Evolutionary conservation across 2,797 vertebrate species (phyloP), one percentile per base, ranked within the genome.

Genomic region (Hippoglossus hippoglossus): DNA sequence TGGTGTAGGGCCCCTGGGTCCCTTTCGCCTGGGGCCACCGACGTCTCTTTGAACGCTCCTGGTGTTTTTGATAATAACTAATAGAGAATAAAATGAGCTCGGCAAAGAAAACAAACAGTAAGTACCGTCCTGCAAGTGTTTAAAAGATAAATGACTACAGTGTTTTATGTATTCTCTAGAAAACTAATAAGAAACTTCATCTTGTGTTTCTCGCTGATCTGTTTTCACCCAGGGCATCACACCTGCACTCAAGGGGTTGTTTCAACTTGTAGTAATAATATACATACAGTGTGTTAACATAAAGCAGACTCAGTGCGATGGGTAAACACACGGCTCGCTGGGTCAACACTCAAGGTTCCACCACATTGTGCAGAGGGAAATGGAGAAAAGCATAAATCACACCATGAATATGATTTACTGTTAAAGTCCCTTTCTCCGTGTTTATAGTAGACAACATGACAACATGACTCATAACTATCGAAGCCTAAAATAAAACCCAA

Each of bases 291-390:
- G 70, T 76, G 69, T 82, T 53, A 72, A 70, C 78, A 65, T 50
- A 26, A 67, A 75, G 62, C 75, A 78, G 63, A 54, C 10, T 34
- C 26, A 1, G 10, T 44, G 73, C 19, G 54, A 11, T 69, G 71
- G 21, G 71, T 70, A 76, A 82, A 83, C 77, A 83, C 22, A 12
- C 3, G 18, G 53, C 64, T 36, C 10, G 31, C 47, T 28, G 18
- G 36, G 68, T 57, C 36, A 71, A 63, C 71, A 68, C 55, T 1
- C 19, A 1, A 3, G 4, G 47, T 56, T 53, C 34, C 21, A 16
- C 5, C 63, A 53, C n/a, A 19, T 1, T 24, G 21, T 49, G 49
- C 18, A 26, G 5, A 28, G 52, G 18, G 16, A 18, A 26, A 26
- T 3, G 6, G 25, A 41, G 31, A 34, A 34, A 34, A 34, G 8